phyloP scores from a whole-genome alignment of 2,888 invertebrate genomes.

The Scaptomyza parva region DNA sequence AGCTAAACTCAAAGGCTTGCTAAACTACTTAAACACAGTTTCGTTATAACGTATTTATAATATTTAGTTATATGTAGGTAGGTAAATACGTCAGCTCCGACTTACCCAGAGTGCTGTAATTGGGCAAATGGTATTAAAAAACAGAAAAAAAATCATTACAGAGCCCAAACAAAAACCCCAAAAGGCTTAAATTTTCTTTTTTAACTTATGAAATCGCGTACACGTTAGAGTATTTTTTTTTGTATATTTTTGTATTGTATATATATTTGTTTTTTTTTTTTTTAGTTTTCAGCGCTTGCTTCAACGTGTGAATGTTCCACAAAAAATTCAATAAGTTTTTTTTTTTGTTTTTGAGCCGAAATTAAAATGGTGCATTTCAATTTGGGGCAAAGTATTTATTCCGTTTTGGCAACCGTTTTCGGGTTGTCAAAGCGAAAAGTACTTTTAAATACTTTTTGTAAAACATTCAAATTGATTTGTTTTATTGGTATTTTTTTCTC shows the following conservation, averaged over 20 bases:
- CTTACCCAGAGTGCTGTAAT: slow-evolving; percentile 73
- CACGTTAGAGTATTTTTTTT: slow-evolving; percentile 54
- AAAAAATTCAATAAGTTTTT: slow-evolving; percentile 74
- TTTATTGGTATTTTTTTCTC: slow-evolving; percentile 31
- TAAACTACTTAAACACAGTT: slow-evolving; percentile 68
- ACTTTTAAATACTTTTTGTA: slow-evolving; percentile 66
- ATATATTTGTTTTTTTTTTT: slow-evolving; percentile 4
- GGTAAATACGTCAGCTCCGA: slow-evolving; percentile 66
- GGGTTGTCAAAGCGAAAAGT: slow-evolving; percentile 65
- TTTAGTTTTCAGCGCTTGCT: slow-evolving; percentile 82
- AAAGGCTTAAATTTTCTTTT: slow-evolving; percentile 30
- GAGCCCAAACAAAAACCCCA: slow-evolving; percentile 42
- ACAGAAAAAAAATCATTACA: slow-evolving; percentile 33
- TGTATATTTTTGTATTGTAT: slow-evolving; percentile 48
- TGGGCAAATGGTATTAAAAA: slow-evolving; percentile 29
- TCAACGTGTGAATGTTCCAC: slow-evolving; percentile 85
- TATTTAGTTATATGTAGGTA: slow-evolving; percentile 49
- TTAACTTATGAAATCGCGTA: slow-evolving; percentile 47
- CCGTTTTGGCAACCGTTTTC: slow-evolving; percentile 57
- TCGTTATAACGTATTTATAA: slow-evolving; percentile 55
- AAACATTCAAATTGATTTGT: slow-evolving; percentile 67
- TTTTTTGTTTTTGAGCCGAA: slow-evolving; percentile 36
- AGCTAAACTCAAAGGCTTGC: slow-evolving; percentile 69
- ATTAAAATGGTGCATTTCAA: slow-evolving; percentile 71
- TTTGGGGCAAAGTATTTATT: slow-evolving; percentile 53